A percentile compares a stretch with the other conserved stretches of the same genome.
Evolutionary conservation across 2,888 invertebrate genomes (phyloP).

Genomic region (Philopedon plagiatum): DNA sequence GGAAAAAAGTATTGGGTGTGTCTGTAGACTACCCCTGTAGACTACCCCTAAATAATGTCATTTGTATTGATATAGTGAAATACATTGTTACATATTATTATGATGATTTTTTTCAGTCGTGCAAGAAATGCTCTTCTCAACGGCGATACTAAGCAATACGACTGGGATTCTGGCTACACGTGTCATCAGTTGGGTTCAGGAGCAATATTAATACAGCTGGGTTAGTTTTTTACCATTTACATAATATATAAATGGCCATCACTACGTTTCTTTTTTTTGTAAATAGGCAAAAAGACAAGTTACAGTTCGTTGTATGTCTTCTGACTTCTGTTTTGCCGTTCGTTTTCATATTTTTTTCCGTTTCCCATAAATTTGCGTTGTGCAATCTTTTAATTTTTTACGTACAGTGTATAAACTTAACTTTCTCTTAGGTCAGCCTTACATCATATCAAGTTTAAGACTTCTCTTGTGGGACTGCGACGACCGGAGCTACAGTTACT

Average conservation of each 20-base stretch:
- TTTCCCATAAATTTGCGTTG: no score
- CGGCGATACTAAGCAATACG: conserved; percentile 95
- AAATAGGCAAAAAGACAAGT: background rate
- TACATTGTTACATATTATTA: background rate
- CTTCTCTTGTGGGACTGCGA: conserved; percentile 98
- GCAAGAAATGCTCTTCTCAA: conserved; percentile 95
- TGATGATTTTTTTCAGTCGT: conserved; percentile 72
- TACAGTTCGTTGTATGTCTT: no score
- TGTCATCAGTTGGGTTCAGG: conserved; percentile 97
- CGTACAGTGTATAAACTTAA: no score
- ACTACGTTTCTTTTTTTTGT: no score
- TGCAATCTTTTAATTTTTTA: no score
- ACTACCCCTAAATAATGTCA: no score
- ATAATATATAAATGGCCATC: no score
- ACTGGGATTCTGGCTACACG: conserved; percentile 99
- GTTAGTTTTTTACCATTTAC: conserved; percentile 61
- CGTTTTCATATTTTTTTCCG: no score
- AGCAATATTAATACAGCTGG: conserved; percentile 94
- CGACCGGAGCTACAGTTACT: conserved; percentile 94
- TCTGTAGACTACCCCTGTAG: no score
- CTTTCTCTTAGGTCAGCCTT: conserved; percentile 82
- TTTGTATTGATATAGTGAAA: no score
- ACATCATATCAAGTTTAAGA: conserved; percentile 90
- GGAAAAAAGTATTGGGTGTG: no score
- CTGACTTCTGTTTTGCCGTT: no score